Conservation (phyloP, 2,797 vertebrate genomes). For the Varecia variegata region DNA sequence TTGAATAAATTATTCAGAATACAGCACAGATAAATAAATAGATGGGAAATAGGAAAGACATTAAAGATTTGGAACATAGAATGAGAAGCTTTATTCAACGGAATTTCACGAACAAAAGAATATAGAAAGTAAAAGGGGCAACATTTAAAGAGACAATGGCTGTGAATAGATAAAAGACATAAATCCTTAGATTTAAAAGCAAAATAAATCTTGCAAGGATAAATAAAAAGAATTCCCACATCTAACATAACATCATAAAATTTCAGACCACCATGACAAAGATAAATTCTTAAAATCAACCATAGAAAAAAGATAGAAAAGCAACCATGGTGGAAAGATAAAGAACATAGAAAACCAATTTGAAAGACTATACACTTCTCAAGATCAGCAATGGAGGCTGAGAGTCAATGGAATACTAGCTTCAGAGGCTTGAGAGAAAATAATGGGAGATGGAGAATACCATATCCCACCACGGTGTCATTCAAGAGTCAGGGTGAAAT, state of each 20-base stretch:
- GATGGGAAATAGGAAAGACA: background rate
- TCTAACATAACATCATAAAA: background rate
- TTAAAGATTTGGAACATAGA: background rate
- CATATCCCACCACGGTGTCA: background rate
- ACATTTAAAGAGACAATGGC: background rate
- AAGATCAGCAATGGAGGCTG: background rate
- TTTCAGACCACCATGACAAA: background rate
- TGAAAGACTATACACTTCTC: background rate
- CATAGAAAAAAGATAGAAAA: background rate
- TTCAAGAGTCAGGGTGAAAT: background rate
- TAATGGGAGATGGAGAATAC: background rate
- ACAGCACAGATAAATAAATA: background rate
- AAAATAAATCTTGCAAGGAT: background rate
- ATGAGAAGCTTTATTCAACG: background rate
- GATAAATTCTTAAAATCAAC: background rate
- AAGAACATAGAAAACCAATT: background rate
- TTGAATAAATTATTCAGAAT: background rate
- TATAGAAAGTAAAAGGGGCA: background rate
- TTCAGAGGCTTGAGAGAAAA: background rate
- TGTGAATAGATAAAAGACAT: background rate
- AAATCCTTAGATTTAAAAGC: background rate
- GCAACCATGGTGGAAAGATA: background rate
- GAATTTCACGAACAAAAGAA: background rate
- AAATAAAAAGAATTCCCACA: background rate
- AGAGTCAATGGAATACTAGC: background rate